These are phyloP conservation scores for Selenia dentaria DNA, from an alignment of 2,888 invertebrate genomes.

Conservation along the genomic window DNA sequence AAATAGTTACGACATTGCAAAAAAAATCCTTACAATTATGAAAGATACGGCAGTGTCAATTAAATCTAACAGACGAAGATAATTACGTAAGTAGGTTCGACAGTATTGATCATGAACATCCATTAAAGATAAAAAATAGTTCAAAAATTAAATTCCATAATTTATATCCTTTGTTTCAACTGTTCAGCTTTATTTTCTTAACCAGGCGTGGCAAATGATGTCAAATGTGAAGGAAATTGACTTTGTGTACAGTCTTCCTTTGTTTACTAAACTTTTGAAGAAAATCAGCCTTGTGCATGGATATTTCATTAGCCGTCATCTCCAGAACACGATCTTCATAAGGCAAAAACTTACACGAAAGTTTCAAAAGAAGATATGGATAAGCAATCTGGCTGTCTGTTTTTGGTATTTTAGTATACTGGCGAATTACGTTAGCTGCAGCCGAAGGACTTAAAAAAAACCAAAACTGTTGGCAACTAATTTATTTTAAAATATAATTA, in stretches of 20 bases:
- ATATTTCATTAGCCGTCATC: not conserved
- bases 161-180: no score
- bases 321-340: constrained; percentile 1
- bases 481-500: no score
- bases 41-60: constrained; percentile 8
- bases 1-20: no score
- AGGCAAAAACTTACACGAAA: constrained; percentile 1
- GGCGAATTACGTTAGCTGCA: no score
- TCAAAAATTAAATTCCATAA: no score
- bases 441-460: no score
- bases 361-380: not conserved
- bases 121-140: no score
- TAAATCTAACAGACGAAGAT: no score
- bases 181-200: not conserved
- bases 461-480: no score
- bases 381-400: constrained; percentile 13
- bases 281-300: not conserved
- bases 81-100: no score
- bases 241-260: constrained; percentile 2
- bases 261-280: constrained; percentile 8
- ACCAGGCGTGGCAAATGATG: not conserved
- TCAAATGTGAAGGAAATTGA: constrained; percentile 9
- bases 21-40: no score
- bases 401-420: constrained; percentile 12
- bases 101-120: no score